Evolutionary conservation across 2,113 vertebrate species (phyloP), one percentile per base, ranked within the genome.

Genomic region (Uria lomvia): DNA sequence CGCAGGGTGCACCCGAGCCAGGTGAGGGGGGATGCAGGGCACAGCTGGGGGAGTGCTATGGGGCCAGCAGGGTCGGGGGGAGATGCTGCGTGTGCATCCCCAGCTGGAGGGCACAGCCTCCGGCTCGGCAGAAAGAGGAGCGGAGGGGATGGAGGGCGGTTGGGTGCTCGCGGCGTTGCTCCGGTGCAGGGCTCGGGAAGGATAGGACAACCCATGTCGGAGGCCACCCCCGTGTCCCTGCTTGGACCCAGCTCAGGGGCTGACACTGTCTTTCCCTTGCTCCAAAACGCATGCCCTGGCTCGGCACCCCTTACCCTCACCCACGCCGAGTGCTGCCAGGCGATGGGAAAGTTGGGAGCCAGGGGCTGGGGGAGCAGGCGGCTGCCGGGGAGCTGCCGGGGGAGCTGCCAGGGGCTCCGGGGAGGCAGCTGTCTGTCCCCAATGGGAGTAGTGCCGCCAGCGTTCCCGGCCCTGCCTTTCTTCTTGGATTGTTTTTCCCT

Each of bases 381-480:
- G 10, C 21, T 72, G n/a, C 8, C 1, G 27, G 72, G 26, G 49
- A 70, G 21, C 26, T 59, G 60, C 60, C 3, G 70, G 11, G 19
- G n/a, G 49, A 70, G 21, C 26, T 59, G 60, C 60, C 3, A 6
- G 70, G 11, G 19, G n/a, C 53, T 70, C 40, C 13, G 8, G 63
- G 47, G 26, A 3, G 1, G 36, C 56, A 40, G 34, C 65, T 88
- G 73, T 60, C 67, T 71, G n/a, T 22, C 55, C 59, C 34, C 3
- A 0, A 3, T 2, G 1, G 34, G 32, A 86, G 50, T 7, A 1
- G 13, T 82, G 55, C 47, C 12, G 1, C 30, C 1, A 0, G 15
- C 4, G 2, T 19, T 71, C 63, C 58, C 2, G 0, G 18, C 34
- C n/a, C 56, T 70, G 65, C 71, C 43, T 77, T 75, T 56, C 50